Base-by-base conservation (phyloP, 2,797 vertebrate genomes). In the Mus spretus region DNA sequence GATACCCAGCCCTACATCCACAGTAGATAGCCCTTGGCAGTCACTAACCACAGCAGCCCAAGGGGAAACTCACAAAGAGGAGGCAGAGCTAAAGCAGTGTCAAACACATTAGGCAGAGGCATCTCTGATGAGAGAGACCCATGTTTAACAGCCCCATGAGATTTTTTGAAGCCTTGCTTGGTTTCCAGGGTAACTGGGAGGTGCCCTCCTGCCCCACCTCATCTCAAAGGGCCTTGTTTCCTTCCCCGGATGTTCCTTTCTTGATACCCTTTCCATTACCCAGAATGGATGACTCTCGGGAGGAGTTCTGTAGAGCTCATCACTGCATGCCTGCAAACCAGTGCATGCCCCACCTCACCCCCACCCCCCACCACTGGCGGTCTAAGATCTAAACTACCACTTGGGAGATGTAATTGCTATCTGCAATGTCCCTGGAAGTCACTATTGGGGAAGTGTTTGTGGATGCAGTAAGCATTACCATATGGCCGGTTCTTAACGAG, bases 331-430 rank as follows among this genome's bases (percentile, higher is more conserved):
- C 96, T 79, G 86, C 96, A 93, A 96, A 24, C 8, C 59, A 61
- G 59, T 26, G 59, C 59, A 61, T 3, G 9, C 59, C 59, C 59
- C 57, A 6, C 44, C 24, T 9, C 75, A 47, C n/a, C 17, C n/a
- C 57, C 19, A 61, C 77, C 44, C 10, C 44, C 72, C 34, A 17
- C 67, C n/a, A 97, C 93, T 63, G 86, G 96, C 96, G 95, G 93
- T 93, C 77, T 72, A 95, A 96, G 96, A 96, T 87, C 97, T 97
- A 95, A 98, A 98, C 97, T 97, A 97, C 97, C 96, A 97, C 96
- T 97, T 97, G 83, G 94, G 97, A 97, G 94, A 93, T 61, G 9
- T 98, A 98, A 98, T 98, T 97, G 91, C 94, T 96, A 70, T 97
- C 90, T 98, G 94, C 94, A 97, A 50, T 50, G 87, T 90, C 92